Percentiles rank a stretch among this genome's conserved stretches.
These are phyloP conservation scores for Amphiura filiformis DNA, from an alignment of 35 echinoderm and acorn worm genomes.

Conservation along the genomic window DNA sequence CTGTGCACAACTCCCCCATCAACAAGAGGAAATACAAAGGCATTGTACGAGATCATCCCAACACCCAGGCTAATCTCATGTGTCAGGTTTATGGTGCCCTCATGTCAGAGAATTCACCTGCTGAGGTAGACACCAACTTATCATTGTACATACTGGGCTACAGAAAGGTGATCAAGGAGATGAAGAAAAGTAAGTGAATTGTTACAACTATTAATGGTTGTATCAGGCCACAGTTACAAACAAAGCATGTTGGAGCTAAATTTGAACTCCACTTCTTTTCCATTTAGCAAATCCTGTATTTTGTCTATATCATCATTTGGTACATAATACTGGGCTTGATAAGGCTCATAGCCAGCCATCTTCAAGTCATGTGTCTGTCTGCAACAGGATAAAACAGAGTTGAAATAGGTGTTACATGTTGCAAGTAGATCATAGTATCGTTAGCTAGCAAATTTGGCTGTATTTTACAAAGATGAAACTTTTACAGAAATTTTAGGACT, in stretches of 20 bases:
- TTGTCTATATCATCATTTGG: background rate
- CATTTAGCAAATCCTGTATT: background rate
- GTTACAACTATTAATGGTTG: no score
- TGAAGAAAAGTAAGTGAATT: conserved; percentile 33
- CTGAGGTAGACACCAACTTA: conserved; percentile 43
- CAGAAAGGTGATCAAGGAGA: conserved; percentile 7
- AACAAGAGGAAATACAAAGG: conserved; percentile 48
- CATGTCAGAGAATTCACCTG: conserved; percentile 10
- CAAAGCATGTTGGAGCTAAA: background rate
- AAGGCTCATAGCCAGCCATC: background rate
- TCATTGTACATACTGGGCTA: conserved; percentile 25
- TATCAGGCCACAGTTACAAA: background rate
- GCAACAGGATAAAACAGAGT: background rate
- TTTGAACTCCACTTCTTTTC: background rate
- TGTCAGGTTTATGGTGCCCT: conserved; percentile 42
- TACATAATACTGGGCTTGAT: background rate
- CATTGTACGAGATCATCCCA: conserved; percentile 37
- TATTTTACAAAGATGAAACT: no score
- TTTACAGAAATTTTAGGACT: no score
- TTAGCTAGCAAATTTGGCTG: no score
- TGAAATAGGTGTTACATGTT: no score
- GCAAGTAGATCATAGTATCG: no score
- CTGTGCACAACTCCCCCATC: background rate
- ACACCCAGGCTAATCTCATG: conserved; percentile 45
- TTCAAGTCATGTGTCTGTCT: background rate